A percentile compares a stretch with the other conserved stretches of the same genome.
phyloP scores from a whole-genome alignment of 1,140 invertebrate genomes.

The Zaprionus africanus region DNA sequence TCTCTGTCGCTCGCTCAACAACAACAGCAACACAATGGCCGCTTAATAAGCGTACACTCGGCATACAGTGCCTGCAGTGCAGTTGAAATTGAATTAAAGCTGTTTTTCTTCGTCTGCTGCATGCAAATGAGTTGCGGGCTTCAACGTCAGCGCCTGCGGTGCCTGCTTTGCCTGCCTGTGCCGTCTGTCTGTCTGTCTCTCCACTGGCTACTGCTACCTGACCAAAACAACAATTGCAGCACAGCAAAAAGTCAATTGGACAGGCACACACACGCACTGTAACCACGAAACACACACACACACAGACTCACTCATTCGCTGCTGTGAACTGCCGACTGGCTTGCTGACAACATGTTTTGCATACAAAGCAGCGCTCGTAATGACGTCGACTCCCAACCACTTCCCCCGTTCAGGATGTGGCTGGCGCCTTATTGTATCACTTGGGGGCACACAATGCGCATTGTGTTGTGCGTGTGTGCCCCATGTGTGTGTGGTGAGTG shows the following conservation, averaged over 20 bases:
- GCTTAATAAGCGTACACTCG: slow-evolving; percentile 41
- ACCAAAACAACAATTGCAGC: slow-evolving; percentile 60
- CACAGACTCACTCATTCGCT: background rate
- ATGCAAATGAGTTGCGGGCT: slow-evolving; percentile 71
- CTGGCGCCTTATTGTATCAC: slow-evolving; percentile 50
- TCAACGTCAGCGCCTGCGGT: slow-evolving; percentile 56
- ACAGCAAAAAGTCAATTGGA: slow-evolving; percentile 76
- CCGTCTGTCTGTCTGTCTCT: slow-evolving; percentile 7
- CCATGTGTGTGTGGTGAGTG: too few relatives aligned
- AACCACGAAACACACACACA: slow-evolving; percentile 16
- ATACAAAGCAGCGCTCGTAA: slow-evolving; percentile 66
- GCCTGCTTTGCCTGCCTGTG: slow-evolving; percentile 3
- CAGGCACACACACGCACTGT: slow-evolving; percentile 33
- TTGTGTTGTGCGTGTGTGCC: slow-evolving; percentile 28
- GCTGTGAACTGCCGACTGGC: slow-evolving; percentile 27
- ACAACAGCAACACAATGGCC: slow-evolving; percentile 28
- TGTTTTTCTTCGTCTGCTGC: slow-evolving; percentile 67
- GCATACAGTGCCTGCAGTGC: slow-evolving; percentile 19
- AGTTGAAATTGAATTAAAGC: slow-evolving; percentile 77
- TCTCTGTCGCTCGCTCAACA: background rate
- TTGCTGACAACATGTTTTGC: slow-evolving; percentile 67
- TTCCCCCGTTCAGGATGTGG: slow-evolving; percentile 36
- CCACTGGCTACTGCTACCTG: slow-evolving; percentile 50
- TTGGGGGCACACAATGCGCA: slow-evolving; percentile 49
- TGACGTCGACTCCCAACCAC: slow-evolving; percentile 48